A percentile compares a stretch with the other conserved stretches of the same genome.
Conservation (phyloP, 2,113 vertebrate species). For the Fulmarus glacialis region DNA sequence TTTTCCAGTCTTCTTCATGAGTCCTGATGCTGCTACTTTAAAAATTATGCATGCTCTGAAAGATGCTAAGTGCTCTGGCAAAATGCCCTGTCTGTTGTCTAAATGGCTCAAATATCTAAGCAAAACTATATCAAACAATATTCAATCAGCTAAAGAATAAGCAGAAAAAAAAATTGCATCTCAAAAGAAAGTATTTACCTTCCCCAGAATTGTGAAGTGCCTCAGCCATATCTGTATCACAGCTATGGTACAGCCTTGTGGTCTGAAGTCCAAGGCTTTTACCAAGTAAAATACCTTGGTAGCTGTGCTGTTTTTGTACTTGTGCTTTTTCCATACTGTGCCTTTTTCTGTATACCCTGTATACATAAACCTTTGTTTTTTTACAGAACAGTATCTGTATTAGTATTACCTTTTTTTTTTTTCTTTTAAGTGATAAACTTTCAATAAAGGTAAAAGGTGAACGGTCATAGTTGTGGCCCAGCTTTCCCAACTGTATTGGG, state of each 20-base stretch:
- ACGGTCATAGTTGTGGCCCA: not conserved
- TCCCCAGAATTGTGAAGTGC: not conserved
- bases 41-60: conserved; percentile 7
- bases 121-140: not conserved
- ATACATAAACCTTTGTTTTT: not conserved
- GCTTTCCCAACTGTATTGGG: not conserved
- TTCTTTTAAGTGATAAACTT: not conserved
- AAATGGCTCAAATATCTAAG: not conserved
- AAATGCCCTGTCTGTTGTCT: conserved; percentile 3
- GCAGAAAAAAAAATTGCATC: not conserved
- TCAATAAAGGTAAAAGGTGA: not conserved
- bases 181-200: not conserved
- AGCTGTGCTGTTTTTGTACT: not conserved
- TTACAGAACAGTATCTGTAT: not conserved
- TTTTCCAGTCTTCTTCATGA: conserved; percentile 20
- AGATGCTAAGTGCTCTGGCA: conserved; percentile 28
- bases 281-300: not conserved
- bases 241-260: not conserved
- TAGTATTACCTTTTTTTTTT: not conserved
- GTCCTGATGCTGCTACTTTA: conserved; percentile 41
- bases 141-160: not conserved
- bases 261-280: not conserved
- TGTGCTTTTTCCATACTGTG: not conserved
- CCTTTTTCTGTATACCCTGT: not conserved
- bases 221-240: not conserved